These are phyloP conservation scores for Leucophenga varia DNA, from an alignment of 1,140 invertebrate species.

Conservation along the genomic window DNA sequence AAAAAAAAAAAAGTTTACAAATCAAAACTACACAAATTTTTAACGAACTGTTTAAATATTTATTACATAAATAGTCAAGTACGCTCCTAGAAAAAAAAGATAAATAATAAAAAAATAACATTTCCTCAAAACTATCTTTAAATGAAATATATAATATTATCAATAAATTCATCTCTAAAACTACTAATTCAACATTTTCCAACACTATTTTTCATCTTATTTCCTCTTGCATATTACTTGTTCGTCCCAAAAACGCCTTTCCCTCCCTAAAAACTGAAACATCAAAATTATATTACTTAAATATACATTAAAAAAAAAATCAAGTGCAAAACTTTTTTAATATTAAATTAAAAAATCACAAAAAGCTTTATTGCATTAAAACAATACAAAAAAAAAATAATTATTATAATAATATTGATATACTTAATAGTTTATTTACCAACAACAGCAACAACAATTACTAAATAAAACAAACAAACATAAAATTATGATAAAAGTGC, in stretches of 20 bases:
- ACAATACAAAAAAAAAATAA: slow-evolving; percentile 17
- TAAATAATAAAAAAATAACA: no score
- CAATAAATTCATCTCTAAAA: no score
- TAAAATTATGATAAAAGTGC: slow-evolving; percentile 39
- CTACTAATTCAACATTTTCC: no score
- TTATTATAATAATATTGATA: not conserved
- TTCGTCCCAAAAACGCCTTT: no score
- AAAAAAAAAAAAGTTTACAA: slow-evolving; percentile 6
- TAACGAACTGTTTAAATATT: slow-evolving; percentile 18
- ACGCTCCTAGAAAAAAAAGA: no score
- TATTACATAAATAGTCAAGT: not conserved
- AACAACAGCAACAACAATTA: not conserved
- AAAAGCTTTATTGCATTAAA: slow-evolving; percentile 31
- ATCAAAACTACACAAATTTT: slow-evolving; percentile 24
- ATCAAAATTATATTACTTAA: no score
- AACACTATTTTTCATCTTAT: no score
- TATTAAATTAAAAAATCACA: slow-evolving; percentile 10
- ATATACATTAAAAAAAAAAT: slow-evolving; percentile 13
- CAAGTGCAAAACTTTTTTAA: slow-evolving; percentile 22
- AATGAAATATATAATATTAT: no score
- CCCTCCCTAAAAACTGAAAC: no score
- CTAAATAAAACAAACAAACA: slow-evolving; percentile 9
- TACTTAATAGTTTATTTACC: not conserved
- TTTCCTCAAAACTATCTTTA: no score
- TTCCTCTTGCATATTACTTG: no score